These are phyloP conservation scores for Rattus norvegicus DNA, from an alignment of 2,113 vertebrate species.

Conservation along the genomic window GRCr8 NC_086028.1:103785501-103786000, in stretches of 20 bases:
- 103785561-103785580: conserved; percentile 86
- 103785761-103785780: conserved; percentile 87
- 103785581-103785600: conserved; percentile 87
- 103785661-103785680: conserved; percentile 90
- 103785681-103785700: conserved; percentile 89
- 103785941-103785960: background rate
- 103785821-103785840: too few relatives aligned
- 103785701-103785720: conserved; percentile 83
- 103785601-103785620: conserved; percentile 84
- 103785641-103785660: conserved; percentile 90
- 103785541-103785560: conserved; percentile 82
- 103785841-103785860: background rate
- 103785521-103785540: too few relatives aligned
- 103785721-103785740: conserved; percentile 87
- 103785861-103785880: background rate
- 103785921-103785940: too few relatives aligned
- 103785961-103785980: background rate
- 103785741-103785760: conserved; percentile 88
- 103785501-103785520: background rate
- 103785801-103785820: rapidly evolving
- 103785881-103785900: rapidly evolving
- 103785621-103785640: conserved; percentile 84
- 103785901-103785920: rapidly evolving
- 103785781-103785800: conserved; percentile 67
- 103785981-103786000: background rate